Evolutionary conservation across 2,888 invertebrate species (phyloP).

Genomic region (Seira musarum): DNA sequence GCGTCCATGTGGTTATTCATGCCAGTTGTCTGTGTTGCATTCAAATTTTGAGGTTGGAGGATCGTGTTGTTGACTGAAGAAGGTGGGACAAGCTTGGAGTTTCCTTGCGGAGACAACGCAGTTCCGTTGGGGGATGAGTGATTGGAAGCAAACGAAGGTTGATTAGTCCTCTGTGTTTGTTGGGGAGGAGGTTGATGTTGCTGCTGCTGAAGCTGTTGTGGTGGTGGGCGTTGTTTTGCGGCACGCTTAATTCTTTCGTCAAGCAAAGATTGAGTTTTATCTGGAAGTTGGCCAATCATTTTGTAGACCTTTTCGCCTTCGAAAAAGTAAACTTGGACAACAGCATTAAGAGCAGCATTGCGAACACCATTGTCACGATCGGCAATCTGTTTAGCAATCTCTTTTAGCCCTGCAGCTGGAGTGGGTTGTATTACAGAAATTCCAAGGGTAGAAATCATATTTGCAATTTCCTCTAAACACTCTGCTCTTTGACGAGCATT

Average conservation of each 20-base stretch:
- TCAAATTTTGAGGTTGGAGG: constrained; percentile 54
- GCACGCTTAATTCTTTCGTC: constrained; percentile 97
- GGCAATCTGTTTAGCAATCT: constrained; percentile 94
- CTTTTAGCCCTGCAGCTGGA: constrained; percentile 85
- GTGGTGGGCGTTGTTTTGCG: constrained; percentile 74
- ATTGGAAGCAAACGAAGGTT: constrained; percentile 8
- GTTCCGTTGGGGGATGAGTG: constrained; percentile 18
- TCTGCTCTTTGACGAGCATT: constrained; percentile 97
- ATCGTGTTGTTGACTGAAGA: constrained; percentile 32
- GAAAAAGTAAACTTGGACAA: constrained; percentile 90
- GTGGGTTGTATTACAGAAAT: constrained; percentile 87
- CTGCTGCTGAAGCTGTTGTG: constrained; percentile 70
- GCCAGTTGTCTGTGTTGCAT: constrained; percentile 26
- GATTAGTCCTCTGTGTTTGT: constrained; percentile 55
- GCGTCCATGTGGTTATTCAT: constrained; percentile 26
- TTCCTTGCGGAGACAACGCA: constrained; percentile 40
- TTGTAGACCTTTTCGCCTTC: constrained; percentile 94
- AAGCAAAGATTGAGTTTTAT: constrained; percentile 94
- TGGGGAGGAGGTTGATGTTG: constrained; percentile 72
- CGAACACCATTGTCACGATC: constrained; percentile 97
- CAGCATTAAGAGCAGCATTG: constrained; percentile 95
- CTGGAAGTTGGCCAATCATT: constrained; percentile 91
- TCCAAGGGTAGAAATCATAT: constrained; percentile 88
- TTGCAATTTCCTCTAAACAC: constrained; percentile 93
- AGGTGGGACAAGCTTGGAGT: constrained; percentile 41